Evolutionary conservation across 2,888 invertebrate genomes (phyloP), one percentile per base, ranked within the genome.

Genomic region (Macrostomum cliftonense): DNA sequence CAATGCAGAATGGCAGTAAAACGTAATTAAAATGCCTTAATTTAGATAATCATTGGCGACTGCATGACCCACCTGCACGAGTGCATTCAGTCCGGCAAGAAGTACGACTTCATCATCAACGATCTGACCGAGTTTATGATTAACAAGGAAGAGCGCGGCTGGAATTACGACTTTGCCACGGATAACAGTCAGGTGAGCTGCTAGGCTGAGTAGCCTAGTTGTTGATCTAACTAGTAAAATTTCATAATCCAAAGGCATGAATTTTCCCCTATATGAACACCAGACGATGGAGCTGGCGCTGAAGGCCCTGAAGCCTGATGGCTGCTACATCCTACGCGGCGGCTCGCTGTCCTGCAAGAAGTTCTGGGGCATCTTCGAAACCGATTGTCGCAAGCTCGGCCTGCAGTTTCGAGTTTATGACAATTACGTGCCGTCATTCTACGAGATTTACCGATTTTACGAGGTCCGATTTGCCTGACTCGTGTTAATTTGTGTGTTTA

Each of bases 91-190:
- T 56, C 58, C 12, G 80, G 80, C n/a, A 77, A 78, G 58, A 80
- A 79, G 61, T 87, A 88, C 60, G 89, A 89, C 73, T 87, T 81
- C 62, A 80, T 89, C 36, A 87, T 91, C 64, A 88, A 86, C 2
- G 89, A 91, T 69, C 74, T 91, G 54, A 89, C 89, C 0, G 89
- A 89, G 65, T 83, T 88, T 57, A 87, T 88, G 12, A 82, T 89
- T 12, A 56, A 58, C 42, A 57, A 56, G 20, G 57, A 56, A 5
- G 55, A 54, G n/a, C 51, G 52, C 39, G 57, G 62, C 4, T 28
- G 28, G 28, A 28, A 28, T 9, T 28, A 28, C 28, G 28, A 28
- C 28, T 28, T 28, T 28, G 28, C 28, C 9, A 28, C 28, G 28
- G 28, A 28, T 28, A 28, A 28, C 9, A 28, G 28, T 28, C 28